Conservation (phyloP, 2,113 vertebrate species). For the mouse (Mus musculus) region DNA sequence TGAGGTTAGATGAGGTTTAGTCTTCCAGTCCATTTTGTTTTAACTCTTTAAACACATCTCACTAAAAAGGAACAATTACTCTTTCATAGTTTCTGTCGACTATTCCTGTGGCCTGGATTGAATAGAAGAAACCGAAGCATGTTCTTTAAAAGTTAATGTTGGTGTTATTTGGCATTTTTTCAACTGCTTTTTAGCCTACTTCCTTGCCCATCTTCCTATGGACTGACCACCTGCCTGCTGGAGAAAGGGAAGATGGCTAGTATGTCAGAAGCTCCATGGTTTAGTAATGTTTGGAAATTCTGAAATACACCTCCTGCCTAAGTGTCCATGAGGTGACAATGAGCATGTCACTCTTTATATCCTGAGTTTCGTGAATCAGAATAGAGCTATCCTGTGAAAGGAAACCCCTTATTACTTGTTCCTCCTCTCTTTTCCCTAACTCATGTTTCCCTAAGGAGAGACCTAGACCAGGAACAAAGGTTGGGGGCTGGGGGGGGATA, state of each 20-base stretch:
- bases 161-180: neutral
- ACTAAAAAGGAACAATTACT: slow-evolving; percentile 8
- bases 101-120: neutral
- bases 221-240: neutral
- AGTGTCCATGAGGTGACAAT: neutral
- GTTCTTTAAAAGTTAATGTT: neutral
- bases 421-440: neutral
- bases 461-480: neutral
- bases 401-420: neutral
- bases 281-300: neutral
- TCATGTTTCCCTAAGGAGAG: neutral
- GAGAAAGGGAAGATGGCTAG: neutral
- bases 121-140: neutral
- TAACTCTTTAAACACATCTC: neutral
- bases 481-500: neutral
- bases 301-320: neutral
- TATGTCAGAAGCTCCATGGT: neutral
- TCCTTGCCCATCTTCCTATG: neutral
- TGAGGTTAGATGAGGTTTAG: neutral
- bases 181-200: neutral
- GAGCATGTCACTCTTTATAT: neutral
- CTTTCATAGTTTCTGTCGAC: neutral
- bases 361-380: neutral
- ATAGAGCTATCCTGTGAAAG: neutral
- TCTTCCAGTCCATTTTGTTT: neutral